phyloP scores from a whole-genome alignment of 2,888 invertebrate genomes.

The Apomyelois bistriatella region DNA sequence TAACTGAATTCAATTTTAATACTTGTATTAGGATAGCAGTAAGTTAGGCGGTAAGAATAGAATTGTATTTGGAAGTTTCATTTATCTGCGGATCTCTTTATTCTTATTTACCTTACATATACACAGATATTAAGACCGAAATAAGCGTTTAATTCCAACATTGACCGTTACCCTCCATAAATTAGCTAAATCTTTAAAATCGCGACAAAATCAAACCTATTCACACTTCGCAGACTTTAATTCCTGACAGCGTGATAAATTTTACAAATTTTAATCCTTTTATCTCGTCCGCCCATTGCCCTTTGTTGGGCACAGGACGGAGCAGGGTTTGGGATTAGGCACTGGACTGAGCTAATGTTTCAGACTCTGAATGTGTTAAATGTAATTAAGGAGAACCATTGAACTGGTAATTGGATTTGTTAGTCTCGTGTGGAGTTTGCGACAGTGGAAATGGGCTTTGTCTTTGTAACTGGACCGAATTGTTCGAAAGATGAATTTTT shows the following conservation, averaged over 20 bases:
- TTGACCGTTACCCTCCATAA: slow-evolving; percentile 5
- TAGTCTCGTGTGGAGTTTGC: slow-evolving; percentile 6
- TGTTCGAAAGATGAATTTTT: background rate
- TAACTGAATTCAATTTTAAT: too few relatives aligned
- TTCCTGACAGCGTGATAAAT: slow-evolving; percentile 47
- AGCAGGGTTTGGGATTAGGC: slow-evolving; percentile 39
- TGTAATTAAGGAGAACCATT: slow-evolving; percentile 38
- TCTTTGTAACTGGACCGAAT: background rate
- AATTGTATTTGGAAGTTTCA: too few relatives aligned
- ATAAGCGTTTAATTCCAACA: too few relatives aligned
- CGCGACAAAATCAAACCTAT: slow-evolving; percentile 32
- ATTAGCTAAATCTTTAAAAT: slow-evolving; percentile 27
- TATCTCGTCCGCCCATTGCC: slow-evolving; percentile 57
- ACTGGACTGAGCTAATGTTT: slow-evolving; percentile 9
- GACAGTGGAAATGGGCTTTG: background rate
- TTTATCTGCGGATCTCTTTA: too few relatives aligned
- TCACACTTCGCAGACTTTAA: slow-evolving; percentile 39
- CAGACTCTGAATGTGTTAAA: slow-evolving; percentile 24
- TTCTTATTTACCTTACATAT: too few relatives aligned
- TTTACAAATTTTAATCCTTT: slow-evolving; percentile 69
- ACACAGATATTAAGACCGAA: too few relatives aligned
- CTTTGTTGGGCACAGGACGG: slow-evolving; percentile 46
- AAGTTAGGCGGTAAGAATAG: too few relatives aligned
- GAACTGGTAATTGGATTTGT: slow-evolving; percentile 29
- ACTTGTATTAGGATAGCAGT: too few relatives aligned